These are phyloP conservation scores for Carcinoscorpius rotundicauda DNA, from an alignment of 1,140 invertebrate genomes.

Conservation along the genomic window DNA sequence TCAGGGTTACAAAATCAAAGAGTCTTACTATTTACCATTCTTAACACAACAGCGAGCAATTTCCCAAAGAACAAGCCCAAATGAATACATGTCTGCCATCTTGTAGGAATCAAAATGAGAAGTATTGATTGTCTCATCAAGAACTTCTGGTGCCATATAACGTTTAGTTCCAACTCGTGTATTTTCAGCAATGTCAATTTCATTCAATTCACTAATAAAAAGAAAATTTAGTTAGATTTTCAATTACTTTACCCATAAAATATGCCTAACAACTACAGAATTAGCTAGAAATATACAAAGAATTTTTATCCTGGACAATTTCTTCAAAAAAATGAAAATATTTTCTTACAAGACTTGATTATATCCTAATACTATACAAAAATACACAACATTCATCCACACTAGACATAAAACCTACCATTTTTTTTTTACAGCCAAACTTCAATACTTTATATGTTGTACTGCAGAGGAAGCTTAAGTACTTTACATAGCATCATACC, in stretches of 20 bases:
- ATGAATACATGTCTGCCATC: slow-evolving; percentile 79
- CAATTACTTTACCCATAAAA: too few species aligned
- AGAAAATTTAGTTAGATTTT: slow-evolving; percentile 12
- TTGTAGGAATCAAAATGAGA: slow-evolving; percentile 76
- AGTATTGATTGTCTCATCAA: slow-evolving; percentile 77
- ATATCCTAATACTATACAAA: slow-evolving; percentile 43
- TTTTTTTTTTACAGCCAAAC: too few species aligned
- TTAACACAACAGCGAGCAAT: slow-evolving; percentile 36
- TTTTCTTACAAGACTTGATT: slow-evolving; percentile 44
- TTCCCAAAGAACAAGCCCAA: slow-evolving; percentile 88
- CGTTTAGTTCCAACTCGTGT: slow-evolving; percentile 72
- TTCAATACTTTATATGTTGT: too few species aligned
- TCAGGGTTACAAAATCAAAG: too few species aligned
- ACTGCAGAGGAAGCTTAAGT: too few species aligned
- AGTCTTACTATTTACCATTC: slow-evolving; percentile 13
- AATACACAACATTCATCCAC: background rate
- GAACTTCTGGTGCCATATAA: slow-evolving; percentile 90
- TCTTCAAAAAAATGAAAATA: background rate
- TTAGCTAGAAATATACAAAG: too few species aligned
- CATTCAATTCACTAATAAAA: slow-evolving; percentile 52
- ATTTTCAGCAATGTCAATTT: slow-evolving; percentile 66
- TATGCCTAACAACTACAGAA: too few species aligned
- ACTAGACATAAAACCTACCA: too few species aligned
- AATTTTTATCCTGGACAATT: background rate
- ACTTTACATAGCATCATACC: too few species aligned